Evolutionary conservation across 2,113 vertebrate genomes (phyloP), one percentile per base, ranked within the genome.

Genomic region (Chelonoidis abingdonii): DNA sequence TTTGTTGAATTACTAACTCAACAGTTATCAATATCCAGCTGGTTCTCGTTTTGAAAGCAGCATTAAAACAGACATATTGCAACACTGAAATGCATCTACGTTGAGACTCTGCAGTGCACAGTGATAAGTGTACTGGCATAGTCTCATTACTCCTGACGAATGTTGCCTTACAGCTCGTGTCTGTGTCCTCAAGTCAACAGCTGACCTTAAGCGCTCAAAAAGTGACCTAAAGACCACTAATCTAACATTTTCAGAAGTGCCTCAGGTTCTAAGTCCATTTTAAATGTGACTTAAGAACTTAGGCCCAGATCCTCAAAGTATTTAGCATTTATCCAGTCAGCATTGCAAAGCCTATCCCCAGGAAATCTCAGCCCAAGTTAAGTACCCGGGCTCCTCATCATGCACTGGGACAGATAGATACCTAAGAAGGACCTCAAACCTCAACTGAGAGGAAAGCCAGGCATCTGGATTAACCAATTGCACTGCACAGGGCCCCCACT

Each of bases 21-120:
- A 10, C n/a, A 16, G 4, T 9, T 24, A 57, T 54, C 10, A 8
- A 52, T 94, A 80, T 22, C n/a, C 35, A 69, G 8, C 47, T 41
- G 62, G 35, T 17, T 92, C 93, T 41, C 41, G 14, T 83, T 94
- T 84, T 83, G 87, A 92, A 95, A 86, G 25, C 29, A 83, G 62
- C 5, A 62, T n/a, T 90, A 86, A 90, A 90, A 27, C 82, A 92
- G 80, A 84, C 13, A 3, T 16, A 27, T n/a, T 80, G 31, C 14
- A 84, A 19, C n/a, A 41, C 47, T 59, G n/a, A 49, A 65, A 93
- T 79, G 82, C 11, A 21, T 9, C 1, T 12, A 56, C 79, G 12
- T 3, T 80, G 62, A 1, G 0, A 1, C 12, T 86, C 27, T 72
- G 2, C 41, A 54, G 7, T 21, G 25, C 49, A 50, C 72, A 9